Conservation (phyloP, 2,888 invertebrate species). For the Polydrusus pterygomalis region DNA sequence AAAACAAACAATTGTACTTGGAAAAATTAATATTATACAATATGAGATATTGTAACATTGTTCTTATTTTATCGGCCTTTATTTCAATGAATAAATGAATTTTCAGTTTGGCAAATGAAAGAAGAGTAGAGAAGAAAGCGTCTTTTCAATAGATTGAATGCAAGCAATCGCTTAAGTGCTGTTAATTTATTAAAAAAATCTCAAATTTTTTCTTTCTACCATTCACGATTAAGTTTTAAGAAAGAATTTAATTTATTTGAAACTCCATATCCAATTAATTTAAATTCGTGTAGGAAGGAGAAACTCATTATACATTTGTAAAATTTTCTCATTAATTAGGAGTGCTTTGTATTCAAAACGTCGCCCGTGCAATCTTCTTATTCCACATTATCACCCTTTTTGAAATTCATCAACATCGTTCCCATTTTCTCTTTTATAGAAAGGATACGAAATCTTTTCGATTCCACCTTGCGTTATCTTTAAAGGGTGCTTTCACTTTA, state of each 20-base stretch:
- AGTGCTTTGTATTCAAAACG: conserved; percentile 43
- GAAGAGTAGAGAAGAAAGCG: no score
- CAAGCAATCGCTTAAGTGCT: conserved; percentile 4
- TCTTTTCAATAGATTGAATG: background rate
- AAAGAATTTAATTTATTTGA: conserved; percentile 20
- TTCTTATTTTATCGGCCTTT: background rate
- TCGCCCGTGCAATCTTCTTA: conserved; percentile 42
- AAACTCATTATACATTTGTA: conserved; percentile 46
- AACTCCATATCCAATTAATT: conserved; percentile 36
- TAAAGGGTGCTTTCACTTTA: conserved; percentile 33
- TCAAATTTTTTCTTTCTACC: background rate
- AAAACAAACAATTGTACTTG: no score
- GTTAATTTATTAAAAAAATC: background rate
- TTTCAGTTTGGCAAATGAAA: background rate
- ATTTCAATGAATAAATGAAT: background rate
- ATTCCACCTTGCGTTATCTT: conserved; percentile 41
- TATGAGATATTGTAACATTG: background rate
- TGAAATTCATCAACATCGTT: conserved; percentile 46
- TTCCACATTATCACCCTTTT: conserved; percentile 51
- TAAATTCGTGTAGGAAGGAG: conserved; percentile 25
- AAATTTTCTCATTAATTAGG: conserved; percentile 49
- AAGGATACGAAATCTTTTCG: conserved; percentile 45
- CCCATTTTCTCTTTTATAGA: conserved; percentile 37
- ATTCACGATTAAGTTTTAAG: background rate
- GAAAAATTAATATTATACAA: no score